Conservation (phyloP, 1,140 invertebrate species). For the Brachionus koreanus region DNA sequence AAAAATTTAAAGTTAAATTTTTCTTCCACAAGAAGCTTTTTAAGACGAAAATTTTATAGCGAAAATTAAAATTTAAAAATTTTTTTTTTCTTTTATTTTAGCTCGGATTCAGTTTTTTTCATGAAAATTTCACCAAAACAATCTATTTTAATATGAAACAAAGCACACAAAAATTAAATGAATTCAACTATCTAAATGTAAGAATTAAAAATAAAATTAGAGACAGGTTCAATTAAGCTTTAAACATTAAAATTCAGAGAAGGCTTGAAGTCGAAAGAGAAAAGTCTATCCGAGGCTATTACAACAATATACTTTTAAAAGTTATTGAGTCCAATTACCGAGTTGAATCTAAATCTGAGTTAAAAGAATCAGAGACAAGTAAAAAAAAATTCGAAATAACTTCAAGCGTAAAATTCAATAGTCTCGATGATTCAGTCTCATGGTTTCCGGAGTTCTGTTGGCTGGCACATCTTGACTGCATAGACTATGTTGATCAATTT, state of each 20-base stretch:
- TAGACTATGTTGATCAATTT: not conserved
- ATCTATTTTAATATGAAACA: slow-evolving; percentile 4
- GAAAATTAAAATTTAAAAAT: not conserved
- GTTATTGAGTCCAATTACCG: not conserved
- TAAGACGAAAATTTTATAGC: no score
- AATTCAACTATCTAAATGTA: not conserved
- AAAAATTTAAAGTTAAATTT: no score
- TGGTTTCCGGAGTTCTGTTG: not conserved
- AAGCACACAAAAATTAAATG: not conserved
- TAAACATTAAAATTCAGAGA: not conserved
- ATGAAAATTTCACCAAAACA: not conserved
- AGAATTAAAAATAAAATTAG: not conserved
- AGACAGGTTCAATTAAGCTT: no score
- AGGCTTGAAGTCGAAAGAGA: not conserved
- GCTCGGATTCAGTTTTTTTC: not conserved
- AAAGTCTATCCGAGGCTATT: not conserved
- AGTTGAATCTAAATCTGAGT: not conserved
- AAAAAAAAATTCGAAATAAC: not conserved
- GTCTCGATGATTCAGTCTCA: not conserved
- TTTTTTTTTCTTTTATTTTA: not conserved
- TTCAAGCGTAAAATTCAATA: slow-evolving; percentile 1
- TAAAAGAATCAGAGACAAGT: not conserved
- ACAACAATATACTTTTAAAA: not conserved
- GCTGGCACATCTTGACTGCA: not conserved
- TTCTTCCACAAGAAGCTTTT: no score